These are phyloP conservation scores for Pheucticus melanocephalus DNA, from an alignment of 2,113 vertebrate genomes.

Conservation along the genomic window DNA sequence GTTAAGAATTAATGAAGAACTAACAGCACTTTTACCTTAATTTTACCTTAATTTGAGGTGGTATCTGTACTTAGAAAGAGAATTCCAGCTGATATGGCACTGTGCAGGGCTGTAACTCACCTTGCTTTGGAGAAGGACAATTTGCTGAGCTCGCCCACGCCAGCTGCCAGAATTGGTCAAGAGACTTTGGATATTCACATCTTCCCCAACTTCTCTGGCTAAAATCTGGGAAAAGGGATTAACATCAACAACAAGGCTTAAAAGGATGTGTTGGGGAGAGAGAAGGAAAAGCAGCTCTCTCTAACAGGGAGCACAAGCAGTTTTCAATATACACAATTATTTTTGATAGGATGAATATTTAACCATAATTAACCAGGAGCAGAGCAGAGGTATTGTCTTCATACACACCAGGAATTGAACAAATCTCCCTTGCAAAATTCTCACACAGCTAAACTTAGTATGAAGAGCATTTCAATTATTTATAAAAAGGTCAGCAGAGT, in stretches of 20 bases:
- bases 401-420: not conserved
- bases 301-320: not conserved
- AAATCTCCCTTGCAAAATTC: not conserved
- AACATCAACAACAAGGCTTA: not conserved
- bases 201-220: conserved; percentile 87
- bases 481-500: conserved; percentile 63
- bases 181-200: conserved; percentile 83
- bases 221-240: conserved; percentile 76
- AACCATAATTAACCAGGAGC: not conserved
- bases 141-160: conserved; percentile 91
- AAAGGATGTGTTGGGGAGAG: not conserved
- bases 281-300: not conserved
- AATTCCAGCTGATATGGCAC: not conserved
- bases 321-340: not conserved
- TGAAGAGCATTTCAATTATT: conserved; percentile 59
- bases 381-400: not conserved
- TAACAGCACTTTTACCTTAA: not conserved
- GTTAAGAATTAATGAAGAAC: not conserved
- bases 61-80: not conserved
- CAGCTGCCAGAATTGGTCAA: conserved; percentile 79
- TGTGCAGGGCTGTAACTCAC: conserved; percentile 60
- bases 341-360: not conserved
- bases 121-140: conserved; percentile 85
- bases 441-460: conserved; percentile 48
- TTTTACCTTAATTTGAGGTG: not conserved